Base-by-base conservation (phyloP, 2,113 vertebrate genomes). In the Melierax canorus region DNA sequence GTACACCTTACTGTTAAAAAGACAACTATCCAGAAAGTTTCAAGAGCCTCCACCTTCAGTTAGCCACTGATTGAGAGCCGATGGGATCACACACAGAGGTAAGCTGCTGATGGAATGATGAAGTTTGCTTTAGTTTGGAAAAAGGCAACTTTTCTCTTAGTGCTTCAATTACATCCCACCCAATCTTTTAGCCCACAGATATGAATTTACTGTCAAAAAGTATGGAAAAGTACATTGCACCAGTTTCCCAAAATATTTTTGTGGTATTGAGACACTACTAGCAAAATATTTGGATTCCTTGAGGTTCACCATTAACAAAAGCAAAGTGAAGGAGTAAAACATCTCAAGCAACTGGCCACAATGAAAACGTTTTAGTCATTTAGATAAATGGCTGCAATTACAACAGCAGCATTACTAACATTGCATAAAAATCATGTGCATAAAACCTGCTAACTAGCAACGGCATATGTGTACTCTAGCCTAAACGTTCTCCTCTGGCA, bases 31-130 rank as follows among this genome's bases (percentile, higher is more conserved):
- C n/a, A 36, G 20, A 10, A 60, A 34, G 43, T 21, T n/a, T n/a
- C 22, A 36, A 26, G 27, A 75, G 12, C 15, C 8, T 90, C 7
- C 8, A 6, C 24, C 34, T 39, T 23, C 32, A 15, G 5, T 9
- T 6, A 22, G 23, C 2, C 18, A 5, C 46, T 34, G 27, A 30
- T 11, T 1, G 11, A 74, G 19, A 7, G 39, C 0, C 0, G 74
- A 15, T 23, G 13, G n/a, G 55, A 39, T 74, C 50, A 26, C 77
- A 60, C 30, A 13, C 12, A 24, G 38, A 36, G 3, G 4, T 11
- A 10, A 78, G 21, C 38, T 53, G 10, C 27, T 20, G 72, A 36
- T 15, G 45, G 56, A 53, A 60, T 2, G 1, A 60, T 11, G 11
- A 83, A 34, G 6, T 51, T 34, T 2, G 4, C 8, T 32, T 66